These are phyloP conservation scores for Phanerotoma sp. DNA, from an alignment of 2,888 invertebrate genomes.

Conservation along the genomic window DNA sequence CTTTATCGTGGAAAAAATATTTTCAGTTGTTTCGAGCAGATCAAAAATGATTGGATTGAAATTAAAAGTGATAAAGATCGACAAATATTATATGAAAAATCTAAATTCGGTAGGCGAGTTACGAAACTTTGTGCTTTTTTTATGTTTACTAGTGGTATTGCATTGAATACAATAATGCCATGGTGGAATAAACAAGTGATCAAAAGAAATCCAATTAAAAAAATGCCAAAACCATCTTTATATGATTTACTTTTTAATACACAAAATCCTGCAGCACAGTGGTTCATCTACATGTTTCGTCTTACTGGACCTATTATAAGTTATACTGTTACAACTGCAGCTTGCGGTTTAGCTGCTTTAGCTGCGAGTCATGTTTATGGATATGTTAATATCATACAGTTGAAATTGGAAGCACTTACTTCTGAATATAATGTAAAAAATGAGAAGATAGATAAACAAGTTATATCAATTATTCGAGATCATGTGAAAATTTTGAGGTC, in stretches of 20 bases:
- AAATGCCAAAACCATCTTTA: not conserved
- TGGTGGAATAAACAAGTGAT: not conserved
- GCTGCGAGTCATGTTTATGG: slow-evolving; percentile 39
- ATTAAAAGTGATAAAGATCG: slow-evolving; percentile 9
- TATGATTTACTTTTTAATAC: not conserved
- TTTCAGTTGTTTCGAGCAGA: slow-evolving; percentile 13
- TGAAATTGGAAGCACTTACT: not conserved
- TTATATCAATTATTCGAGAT: slow-evolving; percentile 29
- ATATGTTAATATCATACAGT: slow-evolving; percentile 18
- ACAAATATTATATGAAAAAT: slow-evolving; percentile 2
- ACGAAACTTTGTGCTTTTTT: not conserved
- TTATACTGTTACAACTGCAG: slow-evolving; percentile 29
- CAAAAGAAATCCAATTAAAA: not conserved
- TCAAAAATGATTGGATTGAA: slow-evolving; percentile 16
- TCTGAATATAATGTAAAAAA: not conserved
- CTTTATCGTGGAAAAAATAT: not conserved
- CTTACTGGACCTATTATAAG: too few species aligned
- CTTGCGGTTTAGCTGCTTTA: slow-evolving; percentile 35
- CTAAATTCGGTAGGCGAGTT: not conserved
- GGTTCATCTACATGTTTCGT: too few species aligned
- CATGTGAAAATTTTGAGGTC: slow-evolving; percentile 40
- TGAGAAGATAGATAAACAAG: slow-evolving; percentile 21
- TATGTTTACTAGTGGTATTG: slow-evolving; percentile 5
- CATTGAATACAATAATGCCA: slow-evolving; percentile 16
- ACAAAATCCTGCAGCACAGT: too few species aligned